Conservation (phyloP, 1,140 invertebrate genomes). For the Conus betulinus region DNA sequence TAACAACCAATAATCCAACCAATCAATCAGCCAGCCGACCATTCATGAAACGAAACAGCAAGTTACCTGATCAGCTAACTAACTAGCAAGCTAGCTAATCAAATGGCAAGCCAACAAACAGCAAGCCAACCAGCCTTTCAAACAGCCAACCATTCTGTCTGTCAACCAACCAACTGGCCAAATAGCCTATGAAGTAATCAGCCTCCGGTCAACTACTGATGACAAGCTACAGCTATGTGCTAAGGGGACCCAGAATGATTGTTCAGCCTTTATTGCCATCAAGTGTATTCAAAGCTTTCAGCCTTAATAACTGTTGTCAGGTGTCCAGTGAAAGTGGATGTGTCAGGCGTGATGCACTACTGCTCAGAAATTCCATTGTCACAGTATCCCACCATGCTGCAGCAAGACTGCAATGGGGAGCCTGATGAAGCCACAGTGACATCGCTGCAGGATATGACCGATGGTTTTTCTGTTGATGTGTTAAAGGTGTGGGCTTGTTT, state of each 20-base stretch:
- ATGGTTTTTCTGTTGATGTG: slow-evolving; percentile 17
- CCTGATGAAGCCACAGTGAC: neutral
- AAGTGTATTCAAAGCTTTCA: neutral
- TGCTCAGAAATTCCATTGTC: slow-evolving; percentile 25
- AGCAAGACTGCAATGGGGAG: neutral
- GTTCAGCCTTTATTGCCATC: neutral
- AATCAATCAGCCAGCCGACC: too few relatives aligned
- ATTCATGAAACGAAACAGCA: too few relatives aligned
- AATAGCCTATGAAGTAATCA: too few relatives aligned
- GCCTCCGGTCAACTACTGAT: neutral
- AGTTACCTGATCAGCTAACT: too few relatives aligned
- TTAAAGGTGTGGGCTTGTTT: slow-evolving; percentile 5
- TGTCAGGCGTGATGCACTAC: slow-evolving; percentile 20
- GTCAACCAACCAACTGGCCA: too few relatives aligned
- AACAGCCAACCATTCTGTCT: too few relatives aligned
- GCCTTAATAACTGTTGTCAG: neutral
- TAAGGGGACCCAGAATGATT: neutral
- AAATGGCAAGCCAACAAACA: too few relatives aligned
- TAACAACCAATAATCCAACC: too few relatives aligned
- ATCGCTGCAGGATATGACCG: neutral
- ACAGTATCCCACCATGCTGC: slow-evolving; percentile 20
- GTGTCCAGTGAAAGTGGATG: slow-evolving; percentile 17
- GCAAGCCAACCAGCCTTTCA: too few relatives aligned
- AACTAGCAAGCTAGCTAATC: too few relatives aligned
- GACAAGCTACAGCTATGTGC: neutral